phyloP scores from a whole-genome alignment of 1,140 invertebrate species.

The Drosophila navojoa region DNA sequence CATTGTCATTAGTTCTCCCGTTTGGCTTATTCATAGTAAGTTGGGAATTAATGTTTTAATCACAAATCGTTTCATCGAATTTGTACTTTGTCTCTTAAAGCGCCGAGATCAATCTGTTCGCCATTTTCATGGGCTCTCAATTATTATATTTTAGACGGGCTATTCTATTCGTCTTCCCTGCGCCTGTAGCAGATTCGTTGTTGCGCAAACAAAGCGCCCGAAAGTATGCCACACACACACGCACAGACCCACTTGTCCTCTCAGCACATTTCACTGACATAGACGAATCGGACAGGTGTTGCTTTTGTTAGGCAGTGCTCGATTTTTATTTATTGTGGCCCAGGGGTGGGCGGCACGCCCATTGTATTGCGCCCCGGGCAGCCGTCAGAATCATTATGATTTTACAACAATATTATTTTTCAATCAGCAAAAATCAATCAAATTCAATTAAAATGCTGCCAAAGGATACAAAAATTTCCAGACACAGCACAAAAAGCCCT shows the following conservation, averaged over 20 bases:
- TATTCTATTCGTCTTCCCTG: slow-evolving; percentile 7
- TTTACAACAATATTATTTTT: slow-evolving; percentile 83
- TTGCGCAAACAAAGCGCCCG: slow-evolving; percentile 19
- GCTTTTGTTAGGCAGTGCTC: slow-evolving; percentile 27
- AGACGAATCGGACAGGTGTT: slow-evolving; percentile 44
- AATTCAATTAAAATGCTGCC: slow-evolving; percentile 75
- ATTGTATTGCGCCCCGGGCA: not conserved
- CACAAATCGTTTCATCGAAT: no score
- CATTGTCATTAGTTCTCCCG: no score
- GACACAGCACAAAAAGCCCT: slow-evolving; percentile 22
- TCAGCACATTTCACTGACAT: not conserved
- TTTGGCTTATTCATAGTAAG: no score
- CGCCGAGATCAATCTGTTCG: slow-evolving; percentile 1
- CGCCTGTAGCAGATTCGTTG: slow-evolving; percentile 13
- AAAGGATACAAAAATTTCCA: slow-evolving; percentile 48
- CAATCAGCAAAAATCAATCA: slow-evolving; percentile 81
- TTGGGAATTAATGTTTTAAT: no score
- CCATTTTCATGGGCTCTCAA: slow-evolving; percentile 6
- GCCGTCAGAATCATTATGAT: slow-evolving; percentile 56
- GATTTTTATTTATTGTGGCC: slow-evolving; percentile 17
- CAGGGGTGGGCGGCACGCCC: slow-evolving; percentile 19
- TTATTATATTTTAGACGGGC: not conserved
- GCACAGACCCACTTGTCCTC: slow-evolving; percentile 8
- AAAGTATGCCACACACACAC: slow-evolving; percentile 23
- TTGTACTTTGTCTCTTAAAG: no score